A percentile compares a stretch with the other conserved stretches of the same genome.
Conservation (phyloP, 2,113 vertebrate species). For the Benitochromis conjunctus region DNA sequence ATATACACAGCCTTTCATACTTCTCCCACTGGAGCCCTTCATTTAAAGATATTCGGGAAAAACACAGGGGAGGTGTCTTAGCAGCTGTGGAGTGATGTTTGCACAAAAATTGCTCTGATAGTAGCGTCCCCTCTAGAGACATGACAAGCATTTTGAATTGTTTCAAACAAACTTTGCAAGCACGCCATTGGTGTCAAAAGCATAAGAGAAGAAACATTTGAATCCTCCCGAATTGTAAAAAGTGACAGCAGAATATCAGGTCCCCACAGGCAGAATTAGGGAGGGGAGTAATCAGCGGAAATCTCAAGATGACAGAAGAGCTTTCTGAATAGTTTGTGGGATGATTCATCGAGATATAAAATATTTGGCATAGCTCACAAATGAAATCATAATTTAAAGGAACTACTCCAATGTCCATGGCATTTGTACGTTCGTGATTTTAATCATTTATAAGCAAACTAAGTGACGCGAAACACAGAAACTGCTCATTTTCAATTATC, state of each 20-base stretch:
- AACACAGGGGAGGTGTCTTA: neutral
- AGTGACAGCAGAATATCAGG: neutral
- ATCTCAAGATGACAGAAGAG: neutral
- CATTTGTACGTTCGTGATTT: neutral
- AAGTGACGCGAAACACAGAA: neutral
- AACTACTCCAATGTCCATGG: neutral
- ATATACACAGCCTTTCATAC: neutral
- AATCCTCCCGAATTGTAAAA: neutral
- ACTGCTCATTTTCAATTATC: neutral
- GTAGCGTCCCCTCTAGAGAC: constrained; percentile 35
- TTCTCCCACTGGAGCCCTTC: neutral
- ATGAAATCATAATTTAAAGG: neutral
- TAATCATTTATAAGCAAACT: neutral
- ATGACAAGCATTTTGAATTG: constrained; percentile 22
- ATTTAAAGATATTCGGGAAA: neutral
- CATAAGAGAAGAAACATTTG: constrained; percentile 7
- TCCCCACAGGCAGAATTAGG: neutral
- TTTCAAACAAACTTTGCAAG: constrained; percentile 17
- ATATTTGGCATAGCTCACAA: neutral
- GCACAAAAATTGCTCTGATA: constrained; percentile 22
- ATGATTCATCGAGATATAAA: neutral
- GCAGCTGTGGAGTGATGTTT: constrained; percentile 18
- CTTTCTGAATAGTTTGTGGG: neutral
- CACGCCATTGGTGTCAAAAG: neutral
- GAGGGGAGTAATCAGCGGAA: constrained; percentile 2